Evolutionary conservation across 1,140 invertebrate genomes (phyloP), one percentile per base, ranked within the genome.

Genomic region (Drosophila ficusphila): DNA sequence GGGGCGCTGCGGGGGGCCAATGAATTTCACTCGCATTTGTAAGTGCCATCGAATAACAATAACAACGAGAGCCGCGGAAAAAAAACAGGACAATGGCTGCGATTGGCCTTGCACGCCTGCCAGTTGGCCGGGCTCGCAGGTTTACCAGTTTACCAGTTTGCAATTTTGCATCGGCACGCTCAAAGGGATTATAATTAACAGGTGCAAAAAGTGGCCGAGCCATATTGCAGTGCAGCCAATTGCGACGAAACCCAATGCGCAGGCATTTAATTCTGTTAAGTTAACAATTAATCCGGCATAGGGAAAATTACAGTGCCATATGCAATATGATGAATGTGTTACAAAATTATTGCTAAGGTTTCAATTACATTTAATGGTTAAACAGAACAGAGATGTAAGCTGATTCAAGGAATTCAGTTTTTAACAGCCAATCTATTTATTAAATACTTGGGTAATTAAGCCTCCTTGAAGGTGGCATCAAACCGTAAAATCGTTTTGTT

Each of bases 1-100:
- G n/a, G n/a, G 16, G 60, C 39, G 29, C 23, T n/a, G 42, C 42
- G 12, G 41, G 41, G 21, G 21, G 53, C 9, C 74, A 83, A 83
- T 83, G 79, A 85, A 83, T 78, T 83, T 78, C 65, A 46, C 42
- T 75, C 49, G 49, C 64, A 81, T 65, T 79, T 71, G 76, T 56
- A 64, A 56, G 71, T 61, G 48, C 62, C 72, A 77, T 64, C 29
- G 60, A 64, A 61, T 64, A 61, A 61, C 60, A 64, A 64, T 64
- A 60, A 64, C 69, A 73, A 41, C 39, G 34, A 14, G 29, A 16
- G 7, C 16, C 53, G 0, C 18, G 33, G 16, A 52, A 48, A 39
- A 61, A 44, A 54, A 48, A 44, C 67, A 54, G 12, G 48, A 41
- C 69, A 64, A 44, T 57, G 42, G 29, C 33, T 23, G 48, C 7